Conservation (phyloP, 2,888 invertebrate species). For the Electrophaes corylata region DNA sequence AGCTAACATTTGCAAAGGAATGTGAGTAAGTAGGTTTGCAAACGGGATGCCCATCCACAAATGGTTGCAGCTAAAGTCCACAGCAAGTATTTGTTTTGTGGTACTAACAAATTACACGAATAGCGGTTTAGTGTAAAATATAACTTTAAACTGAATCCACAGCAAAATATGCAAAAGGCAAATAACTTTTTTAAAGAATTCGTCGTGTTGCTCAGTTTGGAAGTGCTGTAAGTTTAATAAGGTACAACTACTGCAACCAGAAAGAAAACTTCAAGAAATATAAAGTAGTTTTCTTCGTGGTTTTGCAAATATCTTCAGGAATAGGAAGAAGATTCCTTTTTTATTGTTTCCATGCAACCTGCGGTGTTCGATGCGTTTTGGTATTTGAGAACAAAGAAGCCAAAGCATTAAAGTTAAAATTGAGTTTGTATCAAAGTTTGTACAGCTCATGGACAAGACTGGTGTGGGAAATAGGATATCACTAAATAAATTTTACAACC, state of each 20-base stretch:
- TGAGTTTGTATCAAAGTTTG: slow-evolving; percentile 30
- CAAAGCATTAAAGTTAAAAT: slow-evolving; percentile 31
- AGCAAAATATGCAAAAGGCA: slow-evolving; percentile 30
- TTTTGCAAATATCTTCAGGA: slow-evolving; percentile 34
- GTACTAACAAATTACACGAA: slow-evolving; percentile 52
- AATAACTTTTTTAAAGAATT: slow-evolving; percentile 36
- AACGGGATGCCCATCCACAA: slow-evolving; percentile 53
- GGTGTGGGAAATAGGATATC: slow-evolving; percentile 19
- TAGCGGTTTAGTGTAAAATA: slow-evolving; percentile 47
- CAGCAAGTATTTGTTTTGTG: slow-evolving; percentile 49
- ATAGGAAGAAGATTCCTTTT: slow-evolving; percentile 26
- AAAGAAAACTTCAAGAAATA: slow-evolving; percentile 31
- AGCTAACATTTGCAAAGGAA: slow-evolving; percentile 50
- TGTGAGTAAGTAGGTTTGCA: slow-evolving; percentile 54
- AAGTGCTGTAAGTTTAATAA: slow-evolving; percentile 37
- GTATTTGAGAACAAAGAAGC: slow-evolving; percentile 30
- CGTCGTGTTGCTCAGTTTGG: slow-evolving; percentile 28
- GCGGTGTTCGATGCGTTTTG: slow-evolving; percentile 26
- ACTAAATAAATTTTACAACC: slow-evolving; percentile 1
- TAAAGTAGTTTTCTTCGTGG: slow-evolving; percentile 34
- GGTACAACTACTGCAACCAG: slow-evolving; percentile 38
- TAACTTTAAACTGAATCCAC: slow-evolving; percentile 35
- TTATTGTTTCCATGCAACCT: slow-evolving; percentile 30
- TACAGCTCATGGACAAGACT: slow-evolving; percentile 21
- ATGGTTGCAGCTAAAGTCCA: slow-evolving; percentile 53